Percentiles rank a stretch among this genome's conserved stretches.
phyloP scores from a whole-genome alignment of 2,888 invertebrate genomes.

The Patella ulyssiponensis region DNA sequence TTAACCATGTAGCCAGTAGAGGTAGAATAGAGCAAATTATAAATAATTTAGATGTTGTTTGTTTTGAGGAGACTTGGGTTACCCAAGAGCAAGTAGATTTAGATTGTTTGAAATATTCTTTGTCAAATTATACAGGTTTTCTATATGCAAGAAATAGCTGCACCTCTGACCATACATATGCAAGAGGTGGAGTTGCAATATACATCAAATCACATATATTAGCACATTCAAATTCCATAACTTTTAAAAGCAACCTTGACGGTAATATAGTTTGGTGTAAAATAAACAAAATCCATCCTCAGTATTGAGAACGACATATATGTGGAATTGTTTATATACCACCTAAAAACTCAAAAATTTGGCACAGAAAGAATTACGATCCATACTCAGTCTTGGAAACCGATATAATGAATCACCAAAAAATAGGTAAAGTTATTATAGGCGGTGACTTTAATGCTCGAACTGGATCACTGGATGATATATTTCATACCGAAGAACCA shows the following conservation, averaged over 20 bases:
- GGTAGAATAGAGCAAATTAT: background rate
- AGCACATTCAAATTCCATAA: background rate
- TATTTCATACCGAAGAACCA: too few species aligned
- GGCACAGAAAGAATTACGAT: too few species aligned
- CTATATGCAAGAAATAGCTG: background rate
- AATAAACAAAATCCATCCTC: rapidly evolving
- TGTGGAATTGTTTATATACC: too few species aligned
- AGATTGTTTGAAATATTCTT: background rate
- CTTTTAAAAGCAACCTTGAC: background rate
- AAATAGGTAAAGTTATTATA: too few species aligned
- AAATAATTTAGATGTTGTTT: background rate
- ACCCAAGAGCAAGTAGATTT: background rate
- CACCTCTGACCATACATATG: background rate
- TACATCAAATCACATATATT: background rate
- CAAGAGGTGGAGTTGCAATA: background rate
- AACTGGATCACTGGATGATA: too few species aligned
- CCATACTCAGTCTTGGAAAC: too few species aligned
- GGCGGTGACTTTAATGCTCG: too few species aligned
- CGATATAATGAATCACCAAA: too few species aligned
- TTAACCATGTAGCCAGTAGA: background rate
- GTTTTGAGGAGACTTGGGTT: background rate
- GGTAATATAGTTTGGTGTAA: rapidly evolving
- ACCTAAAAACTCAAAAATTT: too few species aligned
- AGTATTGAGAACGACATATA: too few species aligned
- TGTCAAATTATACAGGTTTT: background rate